Conservation (phyloP, 2,888 invertebrate species). For the Mythimna albipuncta region DNA sequence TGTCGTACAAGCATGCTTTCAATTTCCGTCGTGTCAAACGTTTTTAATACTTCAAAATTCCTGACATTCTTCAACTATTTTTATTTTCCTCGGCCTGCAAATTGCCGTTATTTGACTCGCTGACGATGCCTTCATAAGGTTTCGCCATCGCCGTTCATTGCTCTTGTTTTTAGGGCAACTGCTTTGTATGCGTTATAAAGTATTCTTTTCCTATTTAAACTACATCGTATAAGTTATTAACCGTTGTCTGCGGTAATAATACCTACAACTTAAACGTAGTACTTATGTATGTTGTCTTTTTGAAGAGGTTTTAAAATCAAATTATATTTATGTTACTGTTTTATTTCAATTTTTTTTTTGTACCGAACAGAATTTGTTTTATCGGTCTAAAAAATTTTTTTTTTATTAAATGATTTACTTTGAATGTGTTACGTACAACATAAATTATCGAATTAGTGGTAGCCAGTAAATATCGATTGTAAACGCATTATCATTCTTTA, state of each 20-base stretch:
- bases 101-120: slow-evolving; percentile 69
- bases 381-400: not conserved
- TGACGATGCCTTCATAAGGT: slow-evolving; percentile 70
- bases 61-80: slow-evolving; percentile 54
- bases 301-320: not conserved
- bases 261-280: not conserved
- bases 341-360: not conserved
- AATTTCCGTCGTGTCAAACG: slow-evolving; percentile 5
- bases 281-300: not conserved
- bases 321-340: not conserved
- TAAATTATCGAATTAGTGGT: not conserved
- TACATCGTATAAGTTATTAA: not conserved
- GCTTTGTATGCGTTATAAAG: slow-evolving; percentile 41
- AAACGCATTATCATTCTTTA: not conserved
- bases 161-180: slow-evolving; percentile 71
- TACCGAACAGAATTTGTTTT: not conserved
- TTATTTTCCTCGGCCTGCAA: slow-evolving; percentile 46
- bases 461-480: not conserved
- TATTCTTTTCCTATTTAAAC: not conserved
- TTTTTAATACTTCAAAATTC: slow-evolving; percentile 39
- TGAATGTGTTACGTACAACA: not conserved
- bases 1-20: slow-evolving; percentile 23
- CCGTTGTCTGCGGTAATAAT: not conserved
- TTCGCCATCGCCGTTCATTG: slow-evolving; percentile 69
- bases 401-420: not conserved